phyloP scores from a whole-genome alignment of 2,113 vertebrate genomes.

The Chunga burmeisteri region DNA sequence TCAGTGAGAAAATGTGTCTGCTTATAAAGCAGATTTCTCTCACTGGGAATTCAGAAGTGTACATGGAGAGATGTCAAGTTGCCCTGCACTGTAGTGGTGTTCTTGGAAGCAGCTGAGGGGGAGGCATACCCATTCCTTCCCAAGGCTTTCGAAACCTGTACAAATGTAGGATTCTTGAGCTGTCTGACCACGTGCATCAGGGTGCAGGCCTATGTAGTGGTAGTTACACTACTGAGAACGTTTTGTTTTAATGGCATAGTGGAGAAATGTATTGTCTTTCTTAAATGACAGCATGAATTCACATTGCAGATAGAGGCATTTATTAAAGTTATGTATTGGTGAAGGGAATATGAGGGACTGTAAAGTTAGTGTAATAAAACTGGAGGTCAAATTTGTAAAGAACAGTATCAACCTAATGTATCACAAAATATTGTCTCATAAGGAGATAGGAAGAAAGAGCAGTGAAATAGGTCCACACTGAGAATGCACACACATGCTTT shows the following conservation, averaged over 20 bases:
- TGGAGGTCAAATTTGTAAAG: not conserved
- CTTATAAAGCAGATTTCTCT: not conserved
- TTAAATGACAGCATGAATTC: not conserved
- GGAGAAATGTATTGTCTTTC: not conserved
- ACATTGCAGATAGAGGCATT: not conserved
- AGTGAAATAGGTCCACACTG: not conserved
- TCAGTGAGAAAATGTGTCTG: not conserved
- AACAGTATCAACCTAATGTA: not conserved
- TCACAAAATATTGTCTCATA: not conserved
- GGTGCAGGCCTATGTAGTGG: not conserved
- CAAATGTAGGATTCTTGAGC: not conserved
- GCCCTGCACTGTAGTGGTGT: not conserved
- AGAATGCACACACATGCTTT: not conserved
- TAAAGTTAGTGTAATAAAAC: not conserved
- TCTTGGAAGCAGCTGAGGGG: not conserved
- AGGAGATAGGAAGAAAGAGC: not conserved
- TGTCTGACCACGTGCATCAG: not conserved
- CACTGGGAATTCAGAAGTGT: not conserved
- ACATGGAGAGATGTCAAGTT: not conserved
- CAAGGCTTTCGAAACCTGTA: not conserved
- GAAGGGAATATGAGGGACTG: not conserved
- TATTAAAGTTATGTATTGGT: not conserved
- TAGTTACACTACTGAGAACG: rapidly evolving
- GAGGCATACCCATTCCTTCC: not conserved
- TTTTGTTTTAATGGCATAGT: not conserved